A percentile compares a stretch with the other conserved stretches of the same genome.
Evolutionary conservation across 2,797 vertebrate species (phyloP).

Genomic region (Pelochelys cantorii): DNA sequence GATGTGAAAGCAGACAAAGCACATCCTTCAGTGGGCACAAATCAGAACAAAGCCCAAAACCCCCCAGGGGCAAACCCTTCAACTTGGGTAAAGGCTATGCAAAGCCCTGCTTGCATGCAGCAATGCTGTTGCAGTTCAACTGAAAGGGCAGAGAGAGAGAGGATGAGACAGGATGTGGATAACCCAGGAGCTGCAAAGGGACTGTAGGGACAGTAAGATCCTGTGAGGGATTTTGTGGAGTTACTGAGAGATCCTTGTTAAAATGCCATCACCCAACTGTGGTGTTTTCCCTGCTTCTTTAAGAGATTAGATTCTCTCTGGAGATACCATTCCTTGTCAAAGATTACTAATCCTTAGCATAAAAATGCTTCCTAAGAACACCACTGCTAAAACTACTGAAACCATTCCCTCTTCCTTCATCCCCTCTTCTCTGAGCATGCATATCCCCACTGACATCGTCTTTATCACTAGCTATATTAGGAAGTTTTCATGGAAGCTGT

Average conservation of each 20-base stretch:
- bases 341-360: neutral
- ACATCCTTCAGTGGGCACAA: neutral
- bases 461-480: neutral
- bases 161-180: neutral
- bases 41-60: neutral
- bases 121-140: accelerated
- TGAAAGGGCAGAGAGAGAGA: accelerated
- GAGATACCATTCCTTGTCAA: accelerated
- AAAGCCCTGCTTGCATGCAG: neutral
- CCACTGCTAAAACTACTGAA: neutral
- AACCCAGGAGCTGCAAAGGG: neutral
- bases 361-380: neutral
- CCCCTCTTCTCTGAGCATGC: neutral
- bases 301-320: neutral
- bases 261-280: neutral
- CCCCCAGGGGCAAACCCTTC: neutral
- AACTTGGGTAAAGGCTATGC: neutral
- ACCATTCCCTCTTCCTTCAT: neutral
- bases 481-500: neutral
- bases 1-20: neutral
- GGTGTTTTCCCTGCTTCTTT: neutral
- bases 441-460: neutral
- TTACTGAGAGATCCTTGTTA: neutral
- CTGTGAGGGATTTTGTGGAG: neutral
- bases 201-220: neutral